Percentiles rank a stretch among this genome's conserved stretches.
These are phyloP conservation scores for Bombus confusus DNA, from an alignment of 1,140 invertebrate genomes.

Conservation along the genomic window DNA sequence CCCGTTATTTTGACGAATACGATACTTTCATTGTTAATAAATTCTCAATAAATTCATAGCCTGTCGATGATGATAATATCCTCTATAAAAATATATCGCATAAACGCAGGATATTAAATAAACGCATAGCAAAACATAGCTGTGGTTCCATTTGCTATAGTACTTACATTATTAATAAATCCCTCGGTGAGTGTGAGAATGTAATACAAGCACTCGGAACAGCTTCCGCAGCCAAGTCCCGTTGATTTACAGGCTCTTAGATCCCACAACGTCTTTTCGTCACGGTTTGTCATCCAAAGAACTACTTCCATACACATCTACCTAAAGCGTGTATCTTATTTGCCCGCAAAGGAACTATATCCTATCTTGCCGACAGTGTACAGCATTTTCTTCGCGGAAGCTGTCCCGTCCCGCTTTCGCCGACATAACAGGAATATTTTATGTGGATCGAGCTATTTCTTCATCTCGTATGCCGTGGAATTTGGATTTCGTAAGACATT, in stretches of 20 bases:
- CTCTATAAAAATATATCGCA: no score
- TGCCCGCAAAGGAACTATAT: not conserved
- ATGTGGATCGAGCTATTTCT: not conserved
- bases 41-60: not conserved
- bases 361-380: not conserved
- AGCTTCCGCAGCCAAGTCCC: no score
- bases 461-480: not conserved
- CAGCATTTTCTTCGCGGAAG: not conserved
- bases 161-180: not conserved
- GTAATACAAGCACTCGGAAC: not conserved
- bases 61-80: not conserved
- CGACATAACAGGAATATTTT: constrained; percentile 14
- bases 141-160: not conserved
- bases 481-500: not conserved
- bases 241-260: not conserved
- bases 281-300: constrained; percentile 1
- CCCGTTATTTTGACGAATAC: not conserved
- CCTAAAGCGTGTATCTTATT: not conserved
- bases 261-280: not conserved
- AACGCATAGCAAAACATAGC: no score
- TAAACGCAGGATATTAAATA: no score
- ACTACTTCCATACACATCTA: no score
- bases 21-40: not conserved
- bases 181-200: no score
- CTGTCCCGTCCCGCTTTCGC: not conserved